Conservation (phyloP, 2,113 vertebrate species). For the Hippopotamus amphibius region DNA sequence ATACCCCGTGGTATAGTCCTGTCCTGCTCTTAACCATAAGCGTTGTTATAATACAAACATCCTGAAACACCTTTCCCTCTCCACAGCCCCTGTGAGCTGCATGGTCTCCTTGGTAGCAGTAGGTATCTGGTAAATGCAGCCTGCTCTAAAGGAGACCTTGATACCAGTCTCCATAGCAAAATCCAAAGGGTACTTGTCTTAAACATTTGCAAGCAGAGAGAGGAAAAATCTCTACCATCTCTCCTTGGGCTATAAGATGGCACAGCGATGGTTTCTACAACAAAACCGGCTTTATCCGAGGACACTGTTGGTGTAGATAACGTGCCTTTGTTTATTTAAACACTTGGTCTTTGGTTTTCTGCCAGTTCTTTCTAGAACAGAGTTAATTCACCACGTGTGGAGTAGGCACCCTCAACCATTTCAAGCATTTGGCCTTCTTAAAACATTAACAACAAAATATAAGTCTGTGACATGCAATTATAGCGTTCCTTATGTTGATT, state of each 20-base stretch:
- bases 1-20: fast-evolving
- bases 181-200: not conserved
- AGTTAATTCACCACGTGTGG: not conserved
- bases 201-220: not conserved
- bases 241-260: not conserved
- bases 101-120: fast-evolving
- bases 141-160: not conserved
- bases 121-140: not conserved
- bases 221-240: not conserved
- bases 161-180: fast-evolving
- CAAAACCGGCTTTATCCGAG: not conserved
- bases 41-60: fast-evolving
- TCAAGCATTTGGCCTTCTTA: not conserved
- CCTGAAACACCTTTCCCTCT: fast-evolving
- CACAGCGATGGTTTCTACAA: too few species aligned
- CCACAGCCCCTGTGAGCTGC: fast-evolving
- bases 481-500: not conserved
- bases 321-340: not conserved
- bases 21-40: not conserved
- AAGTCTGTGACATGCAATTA: not conserved
- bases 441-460: not conserved
- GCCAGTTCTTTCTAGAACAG: not conserved
- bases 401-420: not conserved
- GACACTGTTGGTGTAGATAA: not conserved
- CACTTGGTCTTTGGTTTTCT: not conserved